phyloP scores from a whole-genome alignment of 2,113 vertebrate genomes.

The Oceanites oceanicus region DNA sequence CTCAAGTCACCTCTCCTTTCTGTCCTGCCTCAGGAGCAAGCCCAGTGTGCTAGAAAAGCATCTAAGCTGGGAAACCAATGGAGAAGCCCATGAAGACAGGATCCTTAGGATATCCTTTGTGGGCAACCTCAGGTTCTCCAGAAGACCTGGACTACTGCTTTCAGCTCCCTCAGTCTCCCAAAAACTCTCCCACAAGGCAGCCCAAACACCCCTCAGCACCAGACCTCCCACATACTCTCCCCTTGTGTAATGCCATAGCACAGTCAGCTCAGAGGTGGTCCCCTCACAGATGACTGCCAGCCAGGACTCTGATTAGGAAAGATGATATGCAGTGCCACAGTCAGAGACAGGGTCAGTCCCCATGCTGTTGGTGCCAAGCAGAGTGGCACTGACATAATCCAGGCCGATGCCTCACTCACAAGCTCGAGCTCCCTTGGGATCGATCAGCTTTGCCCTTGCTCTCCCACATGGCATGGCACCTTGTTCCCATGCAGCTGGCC shows the following conservation, averaged over 20 bases:
- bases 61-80: neutral
- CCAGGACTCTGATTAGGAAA: neutral
- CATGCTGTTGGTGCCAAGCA: neutral
- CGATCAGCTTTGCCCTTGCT: neutral
- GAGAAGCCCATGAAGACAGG: neutral
- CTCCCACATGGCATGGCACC: fast-evolving
- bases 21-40: neutral
- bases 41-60: neutral
- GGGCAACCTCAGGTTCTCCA: neutral
- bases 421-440: neutral
- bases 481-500: neutral
- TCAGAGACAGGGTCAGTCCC: neutral
- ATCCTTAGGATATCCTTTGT: neutral
- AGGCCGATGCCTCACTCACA: neutral
- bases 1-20: neutral
- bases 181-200: neutral
- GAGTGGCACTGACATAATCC: neutral
- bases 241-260: neutral
- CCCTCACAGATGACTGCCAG: neutral
- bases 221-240: neutral
- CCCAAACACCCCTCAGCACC: neutral
- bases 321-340: neutral
- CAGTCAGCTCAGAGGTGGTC: neutral
- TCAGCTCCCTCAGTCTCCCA: neutral
- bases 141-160: neutral